Evolutionary conservation across 2,888 invertebrate genomes (phyloP), one percentile per base, ranked within the genome.

Genomic region (Hemaris fuciformis): DNA sequence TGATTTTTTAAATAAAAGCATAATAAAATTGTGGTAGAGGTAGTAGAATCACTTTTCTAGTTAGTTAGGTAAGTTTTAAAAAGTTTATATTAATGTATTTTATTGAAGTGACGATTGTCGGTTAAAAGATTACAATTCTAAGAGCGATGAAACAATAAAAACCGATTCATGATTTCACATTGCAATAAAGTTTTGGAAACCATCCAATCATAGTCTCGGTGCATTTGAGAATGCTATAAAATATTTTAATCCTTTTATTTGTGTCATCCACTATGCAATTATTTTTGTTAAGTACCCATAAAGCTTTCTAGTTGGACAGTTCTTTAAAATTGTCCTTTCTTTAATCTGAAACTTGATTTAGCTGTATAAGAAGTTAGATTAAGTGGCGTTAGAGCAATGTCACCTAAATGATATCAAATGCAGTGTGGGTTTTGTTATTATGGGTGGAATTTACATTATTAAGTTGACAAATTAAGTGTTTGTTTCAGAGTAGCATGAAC

Each of bases 211-310:
- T 41, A 60, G 48, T 53, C 53, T 18, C 10, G 18, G 13, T 48
- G 62, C 23, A 64, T 64, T 67, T 68, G 64, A 67, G 69, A 62
- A 22, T 62, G 61, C 64, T 46, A 65, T 70, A 70, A 72, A 70
- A 66, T 61, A 63, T 63, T 69, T 72, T 67, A 73, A 68, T 66
- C 64, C 65, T 66, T 72, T 68, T 69, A 70, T 70, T 67, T 63
- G 60, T 64, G 62, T 59, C 59, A 46, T 46, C 64, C 60, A 66
- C 63, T 62, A 61, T 61, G 66, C 67, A 65, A 68, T 64, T 62
- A 48, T 64, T 66, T 63, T 59, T 59, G 20, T 43, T 46, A 34
- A 53, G 6, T 58, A 57, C 62, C 53, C 64, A 71, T 69, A 71
- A 71, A 70, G 62, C 59, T 60, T 66, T 64, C 8, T 56, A 64